These are phyloP conservation scores for Heliangelus exortis DNA, from an alignment of 2,797 vertebrate genomes.

Conservation along the genomic window DNA sequence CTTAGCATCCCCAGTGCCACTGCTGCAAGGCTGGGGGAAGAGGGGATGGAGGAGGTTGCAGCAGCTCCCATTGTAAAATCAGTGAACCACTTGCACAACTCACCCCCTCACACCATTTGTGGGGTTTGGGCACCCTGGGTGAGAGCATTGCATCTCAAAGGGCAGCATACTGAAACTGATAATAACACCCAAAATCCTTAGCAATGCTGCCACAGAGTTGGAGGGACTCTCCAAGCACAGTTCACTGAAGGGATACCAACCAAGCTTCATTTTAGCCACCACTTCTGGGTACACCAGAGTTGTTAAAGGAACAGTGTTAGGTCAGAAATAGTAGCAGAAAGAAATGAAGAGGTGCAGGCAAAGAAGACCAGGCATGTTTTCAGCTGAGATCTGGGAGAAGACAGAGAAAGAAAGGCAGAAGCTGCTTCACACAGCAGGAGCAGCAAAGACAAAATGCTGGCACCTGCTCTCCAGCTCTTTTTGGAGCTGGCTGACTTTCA, in stretches of 20 bases:
- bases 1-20: not conserved
- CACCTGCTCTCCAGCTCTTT: not conserved
- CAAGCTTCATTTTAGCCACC: not conserved
- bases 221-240: not conserved
- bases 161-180: not conserved
- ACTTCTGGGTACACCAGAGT: not conserved
- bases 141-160: not conserved
- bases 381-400: not conserved
- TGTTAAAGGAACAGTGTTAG: not conserved
- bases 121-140: not conserved
- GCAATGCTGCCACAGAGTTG: accelerated
- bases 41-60: not conserved
- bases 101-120: accelerated
- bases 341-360: not conserved
- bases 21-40: not conserved
- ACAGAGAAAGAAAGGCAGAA: not conserved
- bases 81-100: not conserved
- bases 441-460: not conserved
- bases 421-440: not conserved
- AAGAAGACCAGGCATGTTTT: not conserved
- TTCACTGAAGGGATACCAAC: not conserved
- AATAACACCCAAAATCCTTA: not conserved
- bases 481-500: accelerated
- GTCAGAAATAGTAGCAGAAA: not conserved
- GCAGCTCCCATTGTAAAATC: not conserved